phyloP scores from a whole-genome alignment of 2,888 invertebrate genomes.

The Synanthedon tipuliformis region DNA sequence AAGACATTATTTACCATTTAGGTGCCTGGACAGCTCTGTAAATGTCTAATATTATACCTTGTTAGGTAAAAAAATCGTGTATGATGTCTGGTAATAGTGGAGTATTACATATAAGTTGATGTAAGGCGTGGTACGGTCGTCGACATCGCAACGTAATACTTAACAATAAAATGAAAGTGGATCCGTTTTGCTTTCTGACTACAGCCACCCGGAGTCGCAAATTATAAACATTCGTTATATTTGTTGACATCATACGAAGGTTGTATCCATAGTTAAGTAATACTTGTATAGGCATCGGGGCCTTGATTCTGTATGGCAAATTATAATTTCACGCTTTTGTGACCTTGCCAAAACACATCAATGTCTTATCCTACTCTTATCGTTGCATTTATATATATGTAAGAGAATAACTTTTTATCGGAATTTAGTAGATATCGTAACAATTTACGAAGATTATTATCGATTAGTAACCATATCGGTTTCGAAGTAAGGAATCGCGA shows the following conservation, averaged over 20 bases:
- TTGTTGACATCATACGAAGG: conserved; percentile 10
- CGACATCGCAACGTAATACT: conserved; percentile 28
- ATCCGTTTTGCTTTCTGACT: conserved; percentile 59
- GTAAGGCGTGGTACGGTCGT: conserved; percentile 17
- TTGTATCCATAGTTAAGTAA: conserved; percentile 17
- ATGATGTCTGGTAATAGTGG: background rate
- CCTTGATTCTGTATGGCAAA: no score
- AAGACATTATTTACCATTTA: background rate
- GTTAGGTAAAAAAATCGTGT: background rate
- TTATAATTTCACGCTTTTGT: no score
- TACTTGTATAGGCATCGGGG: no score
- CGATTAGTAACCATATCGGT: no score
- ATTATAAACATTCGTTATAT: conserved; percentile 34
- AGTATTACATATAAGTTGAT: background rate
- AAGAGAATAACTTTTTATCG: no score
- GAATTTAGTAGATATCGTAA: no score
- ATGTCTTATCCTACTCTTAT: no score
- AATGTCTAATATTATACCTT: background rate
- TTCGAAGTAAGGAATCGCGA: no score
- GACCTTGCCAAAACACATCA: no score
- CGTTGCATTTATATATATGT: no score
- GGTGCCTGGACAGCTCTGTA: background rate
- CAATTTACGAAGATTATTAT: no score
- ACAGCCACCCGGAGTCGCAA: conserved; percentile 17
- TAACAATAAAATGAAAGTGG: conserved; percentile 42